These are phyloP conservation scores for Epizoanthus fatuus DNA, from an alignment of 92 coral and sea anemone species.

Conservation along the genomic window DNA sequence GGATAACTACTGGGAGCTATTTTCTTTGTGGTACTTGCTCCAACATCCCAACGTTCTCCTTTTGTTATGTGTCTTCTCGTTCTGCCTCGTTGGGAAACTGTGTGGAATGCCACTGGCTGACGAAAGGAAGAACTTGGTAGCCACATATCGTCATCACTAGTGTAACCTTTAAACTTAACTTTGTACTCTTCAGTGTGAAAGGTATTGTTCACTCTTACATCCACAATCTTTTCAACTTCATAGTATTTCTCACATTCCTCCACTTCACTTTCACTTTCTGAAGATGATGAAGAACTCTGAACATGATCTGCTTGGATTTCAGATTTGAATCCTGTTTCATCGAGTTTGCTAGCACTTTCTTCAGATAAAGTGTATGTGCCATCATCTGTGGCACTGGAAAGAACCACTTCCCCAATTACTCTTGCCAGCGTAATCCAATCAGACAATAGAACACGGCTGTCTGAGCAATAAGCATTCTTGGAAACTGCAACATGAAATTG, in stretches of 20 bases:
- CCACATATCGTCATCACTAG: no score
- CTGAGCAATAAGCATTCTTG: neutral
- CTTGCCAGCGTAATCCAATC: neutral
- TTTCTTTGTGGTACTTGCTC: no score
- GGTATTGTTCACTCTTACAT: constrained; percentile 5
- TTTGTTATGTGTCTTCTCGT: no score
- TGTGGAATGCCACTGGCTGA: no score
- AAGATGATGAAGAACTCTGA: neutral
- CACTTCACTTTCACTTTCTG: neutral
- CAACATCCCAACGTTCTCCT: no score
- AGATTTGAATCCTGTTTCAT: neutral
- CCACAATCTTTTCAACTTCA: constrained; percentile 27
- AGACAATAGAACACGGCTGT: neutral
- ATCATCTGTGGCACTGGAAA: neutral
- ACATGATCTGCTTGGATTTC: neutral
- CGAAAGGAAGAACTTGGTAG: no score
- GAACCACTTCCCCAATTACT: neutral
- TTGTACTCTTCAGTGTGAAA: constrained; percentile 42
- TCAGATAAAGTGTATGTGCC: neutral
- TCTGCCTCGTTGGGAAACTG: no score
- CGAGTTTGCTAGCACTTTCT: neutral
- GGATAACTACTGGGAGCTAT: no score
- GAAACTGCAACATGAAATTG: no score
- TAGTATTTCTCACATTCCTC: constrained; percentile 23
- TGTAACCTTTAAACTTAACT: no score